Percentiles rank a stretch among this genome's conserved stretches.
Evolutionary conservation across 2,113 vertebrate species (phyloP).

Genomic region (Rhipidura dahli): DNA sequence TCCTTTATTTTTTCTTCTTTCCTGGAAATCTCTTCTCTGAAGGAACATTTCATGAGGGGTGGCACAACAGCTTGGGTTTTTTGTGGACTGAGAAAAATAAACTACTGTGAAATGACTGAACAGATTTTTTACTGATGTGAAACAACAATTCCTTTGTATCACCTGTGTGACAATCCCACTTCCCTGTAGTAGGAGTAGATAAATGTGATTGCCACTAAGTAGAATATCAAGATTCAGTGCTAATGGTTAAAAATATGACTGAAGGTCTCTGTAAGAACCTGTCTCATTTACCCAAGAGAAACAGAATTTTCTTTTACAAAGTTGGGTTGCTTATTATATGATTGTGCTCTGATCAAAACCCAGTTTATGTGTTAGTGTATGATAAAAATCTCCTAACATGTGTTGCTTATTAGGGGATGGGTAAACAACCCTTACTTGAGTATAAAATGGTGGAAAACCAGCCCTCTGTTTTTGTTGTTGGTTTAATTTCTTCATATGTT

Average conservation of each 20-base stretch:
- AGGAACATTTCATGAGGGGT: not conserved
- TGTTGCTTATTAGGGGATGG: not conserved
- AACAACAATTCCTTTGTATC: not conserved
- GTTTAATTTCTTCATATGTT: rapidly evolving
- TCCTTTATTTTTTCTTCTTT: not conserved
- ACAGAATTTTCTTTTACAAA: not conserved
- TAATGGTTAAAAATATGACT: not conserved
- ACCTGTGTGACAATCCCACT: not conserved
- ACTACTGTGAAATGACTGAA: not conserved
- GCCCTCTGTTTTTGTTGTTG: not conserved
- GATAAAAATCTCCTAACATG: not conserved
- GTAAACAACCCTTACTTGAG: not conserved
- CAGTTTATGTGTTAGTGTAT: not conserved
- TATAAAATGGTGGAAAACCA: not conserved
- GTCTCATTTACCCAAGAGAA: not conserved
- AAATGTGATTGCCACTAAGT: not conserved
- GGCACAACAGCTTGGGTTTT: not conserved
- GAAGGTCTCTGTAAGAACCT: not conserved
- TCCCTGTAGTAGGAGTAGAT: not conserved
- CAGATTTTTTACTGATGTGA: not conserved
- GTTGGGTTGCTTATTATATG: rapidly evolving
- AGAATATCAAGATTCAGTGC: not conserved
- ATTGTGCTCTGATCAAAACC: not conserved
- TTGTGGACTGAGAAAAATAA: not conserved
- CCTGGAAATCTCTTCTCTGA: not conserved